Evolutionary conservation across 2,888 invertebrate species (phyloP), one percentile per base, ranked within the genome.

Genomic region (Deilephila elpenor): DNA sequence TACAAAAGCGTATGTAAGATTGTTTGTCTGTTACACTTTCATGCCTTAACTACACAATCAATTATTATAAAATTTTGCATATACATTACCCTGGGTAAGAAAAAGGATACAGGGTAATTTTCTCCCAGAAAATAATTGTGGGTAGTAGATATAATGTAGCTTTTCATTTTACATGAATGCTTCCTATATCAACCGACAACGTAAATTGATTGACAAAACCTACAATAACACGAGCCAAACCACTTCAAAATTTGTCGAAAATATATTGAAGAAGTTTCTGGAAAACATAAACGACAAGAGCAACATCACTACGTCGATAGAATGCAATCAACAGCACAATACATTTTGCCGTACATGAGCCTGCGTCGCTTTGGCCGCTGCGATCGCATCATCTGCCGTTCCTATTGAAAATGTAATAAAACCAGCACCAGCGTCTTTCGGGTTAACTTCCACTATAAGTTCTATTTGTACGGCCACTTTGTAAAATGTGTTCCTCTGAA

Each of bases 381-480:
- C 79, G 82, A 82, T 82, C 79, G 82, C 80, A 83, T 86, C 86
- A 86, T 86, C 82, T 85, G 82, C 76, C 74, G 79, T 78, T 81
- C 78, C 78, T 82, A 85, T 86, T 86, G 86, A 84, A 86, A 86
- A 86, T 83, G 83, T 85, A 84, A 86, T 86, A 86, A 86, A 85
- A 82, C 78, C 79, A 78, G 75, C 77, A 79, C 74, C 67, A 29
- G 20, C 62, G 67, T 70, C 72, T 74, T 76, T 73, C 70, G 73
- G 72, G 72, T 62, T 72, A 72, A 62, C 72, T 62, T 62, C 62
- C 29, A 20, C 53, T 51, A 53, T 34, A 53, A 53, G 29, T 29
- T 34, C 51, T 34, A 72, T 71, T 71, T 71, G 32, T 53, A 71
- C 51, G 61, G 32, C 37, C 60, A 51, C 51, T 62, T 62, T 37